A percentile compares a stretch with the other conserved stretches of the same genome.
These are phyloP conservation scores for Acrocera orbiculus DNA, from an alignment of 2,888 invertebrate genomes.

Conservation along the genomic window DNA sequence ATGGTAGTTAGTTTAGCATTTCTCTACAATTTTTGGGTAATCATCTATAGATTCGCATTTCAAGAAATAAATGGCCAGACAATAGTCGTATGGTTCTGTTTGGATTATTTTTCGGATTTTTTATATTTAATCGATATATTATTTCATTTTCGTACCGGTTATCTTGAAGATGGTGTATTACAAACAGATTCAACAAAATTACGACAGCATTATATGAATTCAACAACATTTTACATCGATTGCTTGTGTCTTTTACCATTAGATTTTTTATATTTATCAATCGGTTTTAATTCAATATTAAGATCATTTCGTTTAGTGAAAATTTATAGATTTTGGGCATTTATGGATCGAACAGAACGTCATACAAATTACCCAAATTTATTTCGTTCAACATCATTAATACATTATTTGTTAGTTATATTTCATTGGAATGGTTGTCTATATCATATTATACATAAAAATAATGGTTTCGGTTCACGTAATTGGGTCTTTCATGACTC, in stretches of 20 bases:
- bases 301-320: slow-evolving; percentile 92
- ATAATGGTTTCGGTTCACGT: slow-evolving; percentile 84
- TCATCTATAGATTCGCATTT: slow-evolving; percentile 97
- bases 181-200: slow-evolving; percentile 90
- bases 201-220: slow-evolving; percentile 95
- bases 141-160: slow-evolving; percentile 95
- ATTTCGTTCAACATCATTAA: slow-evolving; percentile 77
- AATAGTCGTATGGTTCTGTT: slow-evolving; percentile 84
- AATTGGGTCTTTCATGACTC: slow-evolving; percentile 82
- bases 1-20: slow-evolving; percentile 92
- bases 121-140: slow-evolving; percentile 90
- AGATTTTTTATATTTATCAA: slow-evolving; percentile 94
- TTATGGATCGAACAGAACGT: slow-evolving; percentile 94
- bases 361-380: slow-evolving; percentile 98
- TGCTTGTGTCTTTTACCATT: slow-evolving; percentile 92
- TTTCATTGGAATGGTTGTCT: slow-evolving; percentile 99
- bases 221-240: slow-evolving; percentile 93
- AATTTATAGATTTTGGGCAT: slow-evolving; percentile 96
- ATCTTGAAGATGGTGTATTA: slow-evolving; percentile 91
- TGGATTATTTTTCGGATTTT: slow-evolving; percentile 94
- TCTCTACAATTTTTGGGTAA: slow-evolving; percentile 94
- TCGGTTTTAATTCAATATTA: slow-evolving; percentile 90
- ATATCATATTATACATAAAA: slow-evolving; percentile 91
- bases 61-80: slow-evolving; percentile 92
- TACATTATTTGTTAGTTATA: slow-evolving; percentile 92